phyloP scores from a whole-genome alignment of 2,888 invertebrate species.

The Chorisops tibialis region DNA sequence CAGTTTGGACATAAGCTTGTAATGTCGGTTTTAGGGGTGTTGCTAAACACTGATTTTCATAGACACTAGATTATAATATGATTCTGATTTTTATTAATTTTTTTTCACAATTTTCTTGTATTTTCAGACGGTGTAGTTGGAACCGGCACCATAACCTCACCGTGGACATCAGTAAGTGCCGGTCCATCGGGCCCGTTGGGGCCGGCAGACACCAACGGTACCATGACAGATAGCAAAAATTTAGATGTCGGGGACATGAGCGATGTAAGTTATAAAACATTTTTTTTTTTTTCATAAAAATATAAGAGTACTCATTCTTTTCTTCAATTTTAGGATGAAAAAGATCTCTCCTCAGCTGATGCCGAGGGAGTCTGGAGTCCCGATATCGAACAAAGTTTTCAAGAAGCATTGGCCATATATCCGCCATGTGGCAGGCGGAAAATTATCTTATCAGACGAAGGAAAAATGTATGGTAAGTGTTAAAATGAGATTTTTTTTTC shows the following conservation, averaged over 20 bases:
- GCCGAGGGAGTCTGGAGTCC: conserved; percentile 99
- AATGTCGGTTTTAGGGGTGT: too few relatives aligned
- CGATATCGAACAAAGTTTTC: conserved; percentile 99
- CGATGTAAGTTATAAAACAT: conserved; percentile 61
- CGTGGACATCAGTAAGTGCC: conserved; percentile 89
- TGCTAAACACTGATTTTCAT: too few relatives aligned
- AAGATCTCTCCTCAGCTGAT: conserved; percentile 92
- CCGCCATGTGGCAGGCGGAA: conserved; percentile 99
- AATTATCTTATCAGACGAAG: conserved; percentile 99
- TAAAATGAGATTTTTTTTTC: conserved; percentile 25
- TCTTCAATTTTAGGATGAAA: conserved; percentile 63
- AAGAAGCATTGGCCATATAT: conserved; percentile 99
- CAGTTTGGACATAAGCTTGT: too few relatives aligned
- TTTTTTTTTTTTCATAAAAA: conserved; percentile 13
- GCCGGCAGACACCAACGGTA: conserved; percentile 86
- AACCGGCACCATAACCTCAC: conserved; percentile 93
- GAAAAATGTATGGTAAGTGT: conserved; percentile 99
- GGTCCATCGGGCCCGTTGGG: conserved; percentile 59
- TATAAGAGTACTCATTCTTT: not conserved
- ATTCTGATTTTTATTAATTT: too few relatives aligned
- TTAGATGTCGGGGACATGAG: conserved; percentile 91
- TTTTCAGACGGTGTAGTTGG: conserved; percentile 66
- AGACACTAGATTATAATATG: too few relatives aligned
- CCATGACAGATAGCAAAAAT: conserved; percentile 87
- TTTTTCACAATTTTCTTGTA: too few relatives aligned